phyloP scores from a whole-genome alignment of 2,797 vertebrate genomes.

The Arnoldichthys spilopterus region DNA sequence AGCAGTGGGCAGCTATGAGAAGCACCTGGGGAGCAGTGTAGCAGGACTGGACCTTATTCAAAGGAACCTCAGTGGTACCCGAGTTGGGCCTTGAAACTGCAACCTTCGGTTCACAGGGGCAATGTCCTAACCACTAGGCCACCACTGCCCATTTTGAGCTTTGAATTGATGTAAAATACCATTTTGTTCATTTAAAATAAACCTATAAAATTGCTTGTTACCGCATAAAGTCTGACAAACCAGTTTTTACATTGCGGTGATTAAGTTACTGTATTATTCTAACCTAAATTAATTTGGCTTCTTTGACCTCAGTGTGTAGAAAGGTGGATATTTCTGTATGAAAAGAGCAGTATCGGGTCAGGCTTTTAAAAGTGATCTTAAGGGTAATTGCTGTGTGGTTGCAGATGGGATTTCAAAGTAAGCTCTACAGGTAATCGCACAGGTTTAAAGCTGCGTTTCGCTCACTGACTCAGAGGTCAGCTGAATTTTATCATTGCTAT shows the following conservation, averaged over 20 bases:
- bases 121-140: too few relatives aligned
- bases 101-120: too few relatives aligned
- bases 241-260: background rate
- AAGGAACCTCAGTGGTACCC: too few relatives aligned
- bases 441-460: conserved; percentile 2
- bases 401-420: background rate
- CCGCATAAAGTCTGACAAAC: too few relatives aligned
- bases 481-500: background rate
- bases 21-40: too few relatives aligned
- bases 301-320: background rate
- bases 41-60: too few relatives aligned
- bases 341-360: background rate
- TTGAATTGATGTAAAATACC: too few relatives aligned
- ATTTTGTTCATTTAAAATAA: too few relatives aligned
- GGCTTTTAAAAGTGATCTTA: background rate
- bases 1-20: too few relatives aligned
- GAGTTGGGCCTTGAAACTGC: too few relatives aligned
- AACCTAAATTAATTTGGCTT: background rate
- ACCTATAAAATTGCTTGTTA: too few relatives aligned
- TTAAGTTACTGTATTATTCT: background rate
- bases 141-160: too few relatives aligned
- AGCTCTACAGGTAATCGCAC: background rate
- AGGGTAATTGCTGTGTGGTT: background rate
- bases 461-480: background rate
- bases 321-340: background rate